Evolutionary conservation across 2,888 invertebrate species (phyloP).

Genomic region (Callimorpha dominula): DNA sequence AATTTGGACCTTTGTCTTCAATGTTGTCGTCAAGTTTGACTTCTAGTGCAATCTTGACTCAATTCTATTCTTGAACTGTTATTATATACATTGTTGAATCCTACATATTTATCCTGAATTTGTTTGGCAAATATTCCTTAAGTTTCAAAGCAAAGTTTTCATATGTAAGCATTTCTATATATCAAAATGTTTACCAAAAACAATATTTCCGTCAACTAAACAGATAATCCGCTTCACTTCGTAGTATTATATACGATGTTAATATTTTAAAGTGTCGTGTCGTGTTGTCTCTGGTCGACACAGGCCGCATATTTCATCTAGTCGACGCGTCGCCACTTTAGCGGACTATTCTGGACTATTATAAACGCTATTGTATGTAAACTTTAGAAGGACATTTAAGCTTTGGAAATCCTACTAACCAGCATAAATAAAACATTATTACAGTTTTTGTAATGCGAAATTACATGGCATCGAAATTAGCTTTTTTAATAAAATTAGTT

Average conservation of each 20-base stretch:
- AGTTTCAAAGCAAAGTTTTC: background rate
- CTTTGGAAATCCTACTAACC: no score
- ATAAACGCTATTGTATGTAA: no score
- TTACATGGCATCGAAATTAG: no score
- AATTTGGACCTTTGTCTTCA: no score
- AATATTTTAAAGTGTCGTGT: conserved; percentile 84
- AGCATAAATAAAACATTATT: no score
- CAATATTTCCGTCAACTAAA: conserved; percentile 29
- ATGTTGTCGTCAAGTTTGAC: no score
- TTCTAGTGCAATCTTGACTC: background rate
- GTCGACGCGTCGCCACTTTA: conserved; percentile 68
- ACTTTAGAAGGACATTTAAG: no score
- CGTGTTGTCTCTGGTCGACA: conserved; percentile 76
- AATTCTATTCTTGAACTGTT: background rate
- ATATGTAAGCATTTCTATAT: background rate
- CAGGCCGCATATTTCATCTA: conserved; percentile 77
- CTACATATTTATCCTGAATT: background rate
- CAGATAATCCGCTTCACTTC: conserved; percentile 46
- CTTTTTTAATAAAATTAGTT: no score
- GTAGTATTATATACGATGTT: conserved; percentile 56
- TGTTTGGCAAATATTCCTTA: background rate
- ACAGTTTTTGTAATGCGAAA: no score
- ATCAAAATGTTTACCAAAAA: conserved; percentile 4
- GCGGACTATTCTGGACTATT: conserved; percentile 60
- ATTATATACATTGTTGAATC: background rate